Evolutionary conservation across 2,797 vertebrate genomes (phyloP).

Genomic region (Characodon lateralis): DNA sequence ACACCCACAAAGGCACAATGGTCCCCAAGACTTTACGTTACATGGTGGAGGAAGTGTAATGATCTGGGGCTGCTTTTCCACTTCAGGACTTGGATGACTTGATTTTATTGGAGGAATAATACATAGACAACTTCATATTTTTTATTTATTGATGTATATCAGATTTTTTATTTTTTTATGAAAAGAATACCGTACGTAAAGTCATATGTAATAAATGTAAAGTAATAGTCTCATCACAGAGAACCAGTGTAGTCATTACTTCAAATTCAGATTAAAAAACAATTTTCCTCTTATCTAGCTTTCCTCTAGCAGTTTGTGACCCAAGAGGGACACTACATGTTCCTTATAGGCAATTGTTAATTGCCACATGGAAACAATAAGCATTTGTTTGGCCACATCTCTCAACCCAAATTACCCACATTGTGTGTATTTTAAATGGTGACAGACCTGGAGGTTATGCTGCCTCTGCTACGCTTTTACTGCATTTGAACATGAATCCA

Average conservation of each 20-base stretch:
- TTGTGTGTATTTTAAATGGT: neutral
- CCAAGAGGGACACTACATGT: neutral
- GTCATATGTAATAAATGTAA: too few relatives aligned
- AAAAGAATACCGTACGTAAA: too few relatives aligned
- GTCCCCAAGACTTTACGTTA: too few relatives aligned
- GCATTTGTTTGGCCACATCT: neutral
- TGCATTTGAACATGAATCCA: conserved; percentile 53
- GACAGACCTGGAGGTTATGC: neutral
- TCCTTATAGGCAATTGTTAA: neutral
- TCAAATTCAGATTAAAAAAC: too few relatives aligned
- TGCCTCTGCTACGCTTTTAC: neutral
- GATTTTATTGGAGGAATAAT: neutral
- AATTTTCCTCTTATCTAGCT: neutral
- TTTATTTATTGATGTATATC: neutral
- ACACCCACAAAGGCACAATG: neutral
- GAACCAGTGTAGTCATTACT: too few relatives aligned
- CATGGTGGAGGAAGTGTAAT: neutral
- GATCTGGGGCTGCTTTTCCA: neutral
- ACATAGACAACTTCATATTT: neutral
- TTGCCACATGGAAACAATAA: neutral
- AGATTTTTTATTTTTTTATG: too few relatives aligned
- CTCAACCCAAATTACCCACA: neutral
- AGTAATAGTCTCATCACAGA: too few relatives aligned
- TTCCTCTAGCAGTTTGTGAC: neutral
- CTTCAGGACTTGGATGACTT: neutral